A percentile compares a stretch with the other conserved stretches of the same genome.
These are phyloP conservation scores for Keiferia lycopersicella DNA, from an alignment of 2,888 invertebrate species.

Conservation along the genomic window DNA sequence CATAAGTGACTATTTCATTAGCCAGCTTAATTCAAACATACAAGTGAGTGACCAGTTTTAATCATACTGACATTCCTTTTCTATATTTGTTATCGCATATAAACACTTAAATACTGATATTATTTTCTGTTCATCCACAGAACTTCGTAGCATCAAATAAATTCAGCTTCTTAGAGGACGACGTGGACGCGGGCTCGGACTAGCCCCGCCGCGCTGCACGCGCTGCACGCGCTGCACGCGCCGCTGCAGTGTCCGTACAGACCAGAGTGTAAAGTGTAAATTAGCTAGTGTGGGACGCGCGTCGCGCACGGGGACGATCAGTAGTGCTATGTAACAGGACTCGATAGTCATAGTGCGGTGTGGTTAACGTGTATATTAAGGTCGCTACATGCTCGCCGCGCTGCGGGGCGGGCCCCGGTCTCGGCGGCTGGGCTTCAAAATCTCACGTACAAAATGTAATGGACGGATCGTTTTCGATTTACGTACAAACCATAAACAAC, in stretches of 20 bases:
- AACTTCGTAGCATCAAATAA: slow-evolving; percentile 89
- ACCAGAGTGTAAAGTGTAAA: slow-evolving; percentile 79
- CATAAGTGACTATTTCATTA: too few species aligned
- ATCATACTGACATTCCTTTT: not conserved
- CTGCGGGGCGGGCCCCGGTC: slow-evolving; percentile 72
- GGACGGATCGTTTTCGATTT: slow-evolving; percentile 26
- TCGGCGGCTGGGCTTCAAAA: slow-evolving; percentile 43
- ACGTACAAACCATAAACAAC: slow-evolving; percentile 22
- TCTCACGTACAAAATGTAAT: slow-evolving; percentile 20
- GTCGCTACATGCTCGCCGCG: slow-evolving; percentile 65
- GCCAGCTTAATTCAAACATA: too few species aligned
- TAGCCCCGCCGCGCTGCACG: slow-evolving; percentile 54
- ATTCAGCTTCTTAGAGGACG: slow-evolving; percentile 87
- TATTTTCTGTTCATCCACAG: slow-evolving; percentile 60
- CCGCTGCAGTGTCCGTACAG: slow-evolving; percentile 59
- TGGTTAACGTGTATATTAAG: slow-evolving; percentile 60
- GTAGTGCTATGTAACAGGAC: slow-evolving; percentile 70
- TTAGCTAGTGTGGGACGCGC: slow-evolving; percentile 63
- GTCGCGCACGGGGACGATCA: slow-evolving; percentile 62
- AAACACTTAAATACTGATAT: too few species aligned
- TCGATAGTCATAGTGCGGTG: slow-evolving; percentile 67
- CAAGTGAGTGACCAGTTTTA: too few species aligned
- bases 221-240: slow-evolving; percentile 47
- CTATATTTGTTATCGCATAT: too few species aligned
- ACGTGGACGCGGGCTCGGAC: slow-evolving; percentile 79